Percentiles rank a stretch among this genome's conserved stretches.
Evolutionary conservation across 2,113 vertebrate species (phyloP).

Genomic region (Sinosuthora webbiana): DNA sequence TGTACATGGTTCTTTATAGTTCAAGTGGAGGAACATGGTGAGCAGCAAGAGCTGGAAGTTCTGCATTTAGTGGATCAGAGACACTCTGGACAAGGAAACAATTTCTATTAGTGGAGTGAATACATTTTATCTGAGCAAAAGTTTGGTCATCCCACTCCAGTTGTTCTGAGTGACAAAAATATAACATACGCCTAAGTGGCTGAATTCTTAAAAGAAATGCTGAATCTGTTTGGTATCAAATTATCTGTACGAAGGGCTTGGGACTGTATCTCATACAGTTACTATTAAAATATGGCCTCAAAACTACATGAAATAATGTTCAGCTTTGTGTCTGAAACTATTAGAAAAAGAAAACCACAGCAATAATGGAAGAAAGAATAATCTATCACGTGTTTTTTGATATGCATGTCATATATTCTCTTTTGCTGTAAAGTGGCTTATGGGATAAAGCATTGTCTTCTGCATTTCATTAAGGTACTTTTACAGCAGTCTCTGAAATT

Average conservation of each 20-base stretch:
- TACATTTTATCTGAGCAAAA: neutral
- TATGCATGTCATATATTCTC: neutral
- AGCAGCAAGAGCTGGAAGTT: neutral
- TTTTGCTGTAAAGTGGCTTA: neutral
- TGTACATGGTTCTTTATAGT: neutral
- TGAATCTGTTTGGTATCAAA: neutral
- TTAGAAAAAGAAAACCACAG: neutral
- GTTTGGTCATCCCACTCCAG: neutral
- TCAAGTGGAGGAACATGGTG: neutral
- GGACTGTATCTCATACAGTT: neutral
- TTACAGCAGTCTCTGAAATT: neutral
- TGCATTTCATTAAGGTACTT: slow-evolving; percentile 26
- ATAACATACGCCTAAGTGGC: neutral
- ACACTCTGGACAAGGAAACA: neutral
- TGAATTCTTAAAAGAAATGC: neutral
- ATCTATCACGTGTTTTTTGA: neutral
- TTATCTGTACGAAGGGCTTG: neutral
- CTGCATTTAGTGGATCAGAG: neutral
- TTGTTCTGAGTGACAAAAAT: neutral
- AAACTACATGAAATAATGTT: neutral
- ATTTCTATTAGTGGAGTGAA: neutral
- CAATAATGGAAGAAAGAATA: neutral
- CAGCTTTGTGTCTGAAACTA: neutral
- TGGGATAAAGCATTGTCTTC: neutral
- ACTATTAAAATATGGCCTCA: neutral